These are phyloP conservation scores for Narcine bancroftii DNA, from an alignment of 2,113 vertebrate genomes.

Conservation along the genomic window DNA sequence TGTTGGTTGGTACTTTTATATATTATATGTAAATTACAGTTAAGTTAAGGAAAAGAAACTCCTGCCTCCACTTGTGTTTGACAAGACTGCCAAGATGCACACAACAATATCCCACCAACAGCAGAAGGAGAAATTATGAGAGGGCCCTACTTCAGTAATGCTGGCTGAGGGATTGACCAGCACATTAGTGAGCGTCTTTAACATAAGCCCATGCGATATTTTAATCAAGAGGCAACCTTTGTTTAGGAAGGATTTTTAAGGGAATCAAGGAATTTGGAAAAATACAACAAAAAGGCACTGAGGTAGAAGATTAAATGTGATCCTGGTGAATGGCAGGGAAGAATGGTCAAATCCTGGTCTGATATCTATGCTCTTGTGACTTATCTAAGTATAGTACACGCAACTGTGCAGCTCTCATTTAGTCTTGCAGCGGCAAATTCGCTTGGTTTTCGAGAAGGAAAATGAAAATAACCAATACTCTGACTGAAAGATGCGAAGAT, in stretches of 20 bases:
- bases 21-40: too few relatives aligned
- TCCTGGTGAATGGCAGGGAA: too few relatives aligned
- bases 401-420: not conserved
- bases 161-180: not conserved
- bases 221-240: not conserved
- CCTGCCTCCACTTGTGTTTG: too few relatives aligned
- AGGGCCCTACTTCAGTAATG: not conserved
- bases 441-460: not conserved
- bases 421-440: too few relatives aligned
- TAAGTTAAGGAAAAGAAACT: too few relatives aligned
- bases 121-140: not conserved
- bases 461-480: not conserved
- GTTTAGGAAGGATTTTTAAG: not conserved
- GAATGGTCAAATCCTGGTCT: too few relatives aligned
- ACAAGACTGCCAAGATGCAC: not conserved
- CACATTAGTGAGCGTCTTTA: not conserved
- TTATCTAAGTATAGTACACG: not conserved
- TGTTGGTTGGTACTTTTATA: too few relatives aligned
- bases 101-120: not conserved
- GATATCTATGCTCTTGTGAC: too few relatives aligned
- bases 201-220: not conserved
- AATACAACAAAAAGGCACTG: too few relatives aligned
- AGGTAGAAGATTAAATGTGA: too few relatives aligned
- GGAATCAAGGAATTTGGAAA: too few relatives aligned
- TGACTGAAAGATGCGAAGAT: too few relatives aligned